These are phyloP conservation scores for Geophilus truncorum DNA, from an alignment of 2,888 invertebrate species.

Conservation along the genomic window DNA sequence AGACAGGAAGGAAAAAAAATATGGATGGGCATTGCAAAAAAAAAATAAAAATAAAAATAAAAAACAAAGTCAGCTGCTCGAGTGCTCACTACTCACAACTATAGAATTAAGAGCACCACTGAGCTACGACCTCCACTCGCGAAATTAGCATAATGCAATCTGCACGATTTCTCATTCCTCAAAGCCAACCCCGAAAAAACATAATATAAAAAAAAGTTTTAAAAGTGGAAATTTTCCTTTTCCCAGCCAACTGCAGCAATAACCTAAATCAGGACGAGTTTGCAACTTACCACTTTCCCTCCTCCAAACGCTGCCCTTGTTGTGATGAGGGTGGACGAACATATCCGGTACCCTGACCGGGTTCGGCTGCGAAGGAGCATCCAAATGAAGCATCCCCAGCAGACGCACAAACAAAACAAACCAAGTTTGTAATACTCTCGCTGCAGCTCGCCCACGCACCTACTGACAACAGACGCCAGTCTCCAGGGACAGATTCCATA, in stretches of 20 bases:
- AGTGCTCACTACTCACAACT: not conserved
- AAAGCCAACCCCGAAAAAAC: too few relatives aligned
- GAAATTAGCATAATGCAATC: not conserved
- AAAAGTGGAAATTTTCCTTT: not conserved
- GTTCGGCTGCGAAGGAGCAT: not conserved
- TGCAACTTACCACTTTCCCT: not conserved
- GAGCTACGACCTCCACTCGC: not conserved
- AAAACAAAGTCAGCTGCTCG: not conserved
- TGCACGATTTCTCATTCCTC: not conserved
- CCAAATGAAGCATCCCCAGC: not conserved
- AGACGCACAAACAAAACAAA: not conserved
- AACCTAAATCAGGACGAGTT: not conserved
- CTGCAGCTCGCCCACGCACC: not conserved
- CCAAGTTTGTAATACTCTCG: not conserved
- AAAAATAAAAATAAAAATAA: not conserved
- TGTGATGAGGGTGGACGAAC: not conserved
- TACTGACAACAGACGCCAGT: not conserved
- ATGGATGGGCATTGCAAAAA: not conserved
- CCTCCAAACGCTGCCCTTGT: not conserved
- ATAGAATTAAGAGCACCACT: not conserved
- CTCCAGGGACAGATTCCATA: not conserved
- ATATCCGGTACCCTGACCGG: not conserved
- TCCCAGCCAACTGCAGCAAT: not conserved
- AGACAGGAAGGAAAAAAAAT: not conserved
- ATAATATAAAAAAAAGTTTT: too few relatives aligned